phyloP scores from a whole-genome alignment of 2,797 vertebrate species.

The Melanotaenia parkinsoni region DNA sequence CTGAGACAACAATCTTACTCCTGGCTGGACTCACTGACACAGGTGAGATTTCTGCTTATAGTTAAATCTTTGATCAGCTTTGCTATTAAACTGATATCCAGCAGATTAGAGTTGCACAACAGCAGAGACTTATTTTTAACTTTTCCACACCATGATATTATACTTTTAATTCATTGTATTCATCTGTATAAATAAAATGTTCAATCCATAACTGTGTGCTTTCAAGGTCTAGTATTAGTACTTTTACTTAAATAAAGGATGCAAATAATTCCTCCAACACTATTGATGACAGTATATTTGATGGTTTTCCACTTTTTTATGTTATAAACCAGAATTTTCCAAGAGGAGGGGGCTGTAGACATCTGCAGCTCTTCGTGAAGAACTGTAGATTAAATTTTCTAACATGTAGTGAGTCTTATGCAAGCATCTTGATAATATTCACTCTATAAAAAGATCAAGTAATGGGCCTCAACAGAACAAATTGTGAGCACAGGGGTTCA shows the following conservation, averaged over 20 bases:
- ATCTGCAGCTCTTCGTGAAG: neutral
- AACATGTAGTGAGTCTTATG: neutral
- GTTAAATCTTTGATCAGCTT: neutral
- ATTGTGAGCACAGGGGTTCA: constrained; percentile 32
- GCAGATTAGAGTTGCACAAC: too few species aligned
- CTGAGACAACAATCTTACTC: constrained; percentile 52
- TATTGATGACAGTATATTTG: neutral
- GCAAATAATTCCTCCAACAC: neutral
- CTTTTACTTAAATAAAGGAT: neutral
- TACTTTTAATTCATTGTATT: neutral
- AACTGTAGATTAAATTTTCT: neutral
- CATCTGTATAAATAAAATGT: neutral
- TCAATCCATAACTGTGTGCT: neutral
- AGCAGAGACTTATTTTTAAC: neutral
- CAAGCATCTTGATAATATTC: constrained; percentile 3
- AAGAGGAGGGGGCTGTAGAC: neutral
- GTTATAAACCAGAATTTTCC: neutral
- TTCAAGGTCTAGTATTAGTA: neutral
- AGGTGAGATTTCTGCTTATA: constrained; percentile 48
- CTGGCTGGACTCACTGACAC: constrained; percentile 45
- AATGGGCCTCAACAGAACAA: constrained; percentile 50
- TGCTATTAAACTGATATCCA: too few species aligned
- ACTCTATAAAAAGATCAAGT: constrained; percentile 32
- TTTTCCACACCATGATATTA: neutral
- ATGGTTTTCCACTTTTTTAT: neutral